Evolutionary conservation across 2,797 vertebrate genomes (phyloP).

Genomic region (Rachycentron canadum): DNA sequence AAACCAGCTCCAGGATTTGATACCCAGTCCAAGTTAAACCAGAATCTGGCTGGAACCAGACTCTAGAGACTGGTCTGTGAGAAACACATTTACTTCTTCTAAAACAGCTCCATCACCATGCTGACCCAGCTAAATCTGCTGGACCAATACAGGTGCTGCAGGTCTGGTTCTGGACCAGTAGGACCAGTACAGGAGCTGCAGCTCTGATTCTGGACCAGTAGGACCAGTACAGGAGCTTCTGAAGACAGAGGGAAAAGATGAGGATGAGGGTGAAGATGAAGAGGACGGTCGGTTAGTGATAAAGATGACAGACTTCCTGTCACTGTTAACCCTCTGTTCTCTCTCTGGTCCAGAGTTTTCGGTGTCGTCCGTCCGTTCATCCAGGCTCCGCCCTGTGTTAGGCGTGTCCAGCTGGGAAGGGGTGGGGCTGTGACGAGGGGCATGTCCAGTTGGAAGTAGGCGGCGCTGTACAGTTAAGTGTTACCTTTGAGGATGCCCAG

Average conservation of each 20-base stretch:
- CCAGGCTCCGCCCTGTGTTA: slow-evolving; percentile 15
- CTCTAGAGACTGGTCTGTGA: neutral
- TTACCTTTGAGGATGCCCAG: slow-evolving; percentile 95
- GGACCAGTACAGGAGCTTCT: slow-evolving; percentile 10
- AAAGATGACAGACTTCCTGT: slow-evolving; percentile 81
- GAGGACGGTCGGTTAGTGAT: slow-evolving; percentile 77
- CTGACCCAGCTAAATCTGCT: slow-evolving; percentile 1
- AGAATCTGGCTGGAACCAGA: neutral
- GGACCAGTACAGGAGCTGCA: neutral
- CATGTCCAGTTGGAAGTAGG: slow-evolving; percentile 74
- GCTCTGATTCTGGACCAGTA: slow-evolving; percentile 16
- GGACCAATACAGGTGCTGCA: neutral
- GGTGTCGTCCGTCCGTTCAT: slow-evolving; percentile 35
- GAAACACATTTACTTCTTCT: no score
- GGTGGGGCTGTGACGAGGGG: slow-evolving; percentile 32
- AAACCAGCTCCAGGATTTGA: no score
- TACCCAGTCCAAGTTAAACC: neutral
- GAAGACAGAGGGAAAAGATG: slow-evolving; percentile 26
- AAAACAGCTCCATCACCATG: neutral
- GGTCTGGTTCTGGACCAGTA: neutral
- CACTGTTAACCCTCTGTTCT: slow-evolving; percentile 62
- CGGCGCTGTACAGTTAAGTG: slow-evolving; percentile 87
- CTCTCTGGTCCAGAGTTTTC: slow-evolving; percentile 49
- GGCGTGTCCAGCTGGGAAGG: slow-evolving; percentile 37
- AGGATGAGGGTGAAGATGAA: slow-evolving; percentile 49